A percentile compares a stretch with the other conserved stretches of the same genome.
Evolutionary conservation across 2,888 invertebrate species (phyloP).

Genomic region (Celastrina argiolus): DNA sequence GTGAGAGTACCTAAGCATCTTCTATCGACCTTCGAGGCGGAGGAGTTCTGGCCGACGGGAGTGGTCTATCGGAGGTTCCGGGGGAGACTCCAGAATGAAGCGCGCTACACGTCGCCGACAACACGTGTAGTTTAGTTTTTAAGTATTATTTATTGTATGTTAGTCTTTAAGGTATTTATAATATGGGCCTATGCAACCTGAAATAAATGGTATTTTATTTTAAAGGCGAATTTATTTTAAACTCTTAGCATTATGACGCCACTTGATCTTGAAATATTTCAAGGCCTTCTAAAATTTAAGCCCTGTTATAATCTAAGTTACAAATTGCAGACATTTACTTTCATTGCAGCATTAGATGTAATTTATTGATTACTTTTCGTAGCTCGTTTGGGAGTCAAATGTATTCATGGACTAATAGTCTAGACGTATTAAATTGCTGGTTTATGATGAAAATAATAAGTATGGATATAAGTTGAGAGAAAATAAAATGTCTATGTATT

Average conservation of each 20-base stretch:
- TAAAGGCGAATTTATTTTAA: too few relatives aligned
- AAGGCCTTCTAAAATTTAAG: not conserved
- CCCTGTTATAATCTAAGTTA: not conserved
- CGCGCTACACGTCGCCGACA: too few relatives aligned
- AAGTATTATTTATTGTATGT: too few relatives aligned
- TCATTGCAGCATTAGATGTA: conserved; percentile 1
- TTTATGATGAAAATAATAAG: conserved; percentile 2
- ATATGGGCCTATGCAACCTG: too few relatives aligned
- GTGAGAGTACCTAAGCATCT: too few relatives aligned
- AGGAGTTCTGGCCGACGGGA: too few relatives aligned
- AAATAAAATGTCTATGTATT: not conserved
- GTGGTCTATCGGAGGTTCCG: too few relatives aligned
- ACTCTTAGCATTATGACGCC: not conserved
- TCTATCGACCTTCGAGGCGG: too few relatives aligned
- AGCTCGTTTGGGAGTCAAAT: not conserved
- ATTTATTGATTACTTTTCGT: not conserved
- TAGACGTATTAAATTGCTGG: conserved; percentile 1
- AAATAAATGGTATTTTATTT: too few relatives aligned
- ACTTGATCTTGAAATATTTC: not conserved
- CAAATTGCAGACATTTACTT: not conserved
- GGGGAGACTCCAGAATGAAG: too few relatives aligned
- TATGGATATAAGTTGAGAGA: not conserved
- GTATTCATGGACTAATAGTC: conserved; percentile 7
- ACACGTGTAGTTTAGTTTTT: too few relatives aligned
- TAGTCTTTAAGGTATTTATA: too few relatives aligned